Evolutionary conservation across 2,888 invertebrate species (phyloP).

Genomic region (Hirtodrosophila histrioides): DNA sequence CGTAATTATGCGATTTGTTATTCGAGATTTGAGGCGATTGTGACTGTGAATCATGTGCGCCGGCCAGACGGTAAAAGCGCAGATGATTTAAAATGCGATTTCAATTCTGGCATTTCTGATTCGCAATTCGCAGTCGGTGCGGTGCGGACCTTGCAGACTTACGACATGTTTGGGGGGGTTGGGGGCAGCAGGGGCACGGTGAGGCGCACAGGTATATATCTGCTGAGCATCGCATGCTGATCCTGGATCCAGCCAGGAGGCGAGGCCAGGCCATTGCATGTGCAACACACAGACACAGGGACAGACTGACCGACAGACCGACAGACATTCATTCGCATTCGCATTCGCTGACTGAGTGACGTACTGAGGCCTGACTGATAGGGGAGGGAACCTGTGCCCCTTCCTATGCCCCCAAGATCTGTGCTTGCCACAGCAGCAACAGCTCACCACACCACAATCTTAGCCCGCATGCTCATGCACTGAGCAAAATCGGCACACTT

Average conservation of each 20-base stretch:
- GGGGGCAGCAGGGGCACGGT: conserved; percentile 6
- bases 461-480: conserved; percentile 6
- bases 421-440: conserved; percentile 23
- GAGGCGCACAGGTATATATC: conserved; percentile 38
- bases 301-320: conserved; percentile 25
- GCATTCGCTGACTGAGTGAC: conserved; percentile 69
- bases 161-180: background rate
- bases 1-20: conserved; percentile 84
- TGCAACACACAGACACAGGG: conserved; percentile 36
- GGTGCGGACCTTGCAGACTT: conserved; percentile 6
- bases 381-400: conserved; percentile 63
- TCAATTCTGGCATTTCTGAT: conserved; percentile 83
- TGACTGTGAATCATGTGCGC: conserved; percentile 80
- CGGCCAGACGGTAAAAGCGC: conserved; percentile 34
- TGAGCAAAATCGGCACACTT: conserved; percentile 17
- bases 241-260: conserved; percentile 63
- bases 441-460: conserved; percentile 28
- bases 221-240: conserved; percentile 78
- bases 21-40: conserved; percentile 83
- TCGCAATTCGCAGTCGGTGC: conserved; percentile 64
- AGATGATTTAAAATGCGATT: conserved; percentile 84
- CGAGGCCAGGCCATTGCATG: conserved; percentile 68
- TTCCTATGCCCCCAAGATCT: conserved; percentile 22
- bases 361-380: conserved; percentile 74
- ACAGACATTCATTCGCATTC: conserved; percentile 31